Percentiles rank a stretch among this genome's conserved stretches.
Evolutionary conservation across 2,888 invertebrate species (phyloP).

Genomic region (Morinoia aosen): DNA sequence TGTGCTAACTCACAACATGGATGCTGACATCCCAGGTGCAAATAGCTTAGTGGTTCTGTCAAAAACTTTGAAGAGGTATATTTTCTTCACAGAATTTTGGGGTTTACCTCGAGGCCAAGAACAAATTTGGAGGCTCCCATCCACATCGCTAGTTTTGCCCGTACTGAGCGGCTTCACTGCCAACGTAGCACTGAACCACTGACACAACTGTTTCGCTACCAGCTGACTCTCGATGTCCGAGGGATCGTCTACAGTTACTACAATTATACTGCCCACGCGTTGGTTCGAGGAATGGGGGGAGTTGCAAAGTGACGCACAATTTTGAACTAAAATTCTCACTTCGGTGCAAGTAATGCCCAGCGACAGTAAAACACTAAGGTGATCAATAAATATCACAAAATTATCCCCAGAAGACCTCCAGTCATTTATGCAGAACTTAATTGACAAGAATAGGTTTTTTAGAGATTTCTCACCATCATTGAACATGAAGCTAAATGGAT

Average conservation of each 20-base stretch:
- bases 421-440: slow-evolving; percentile 56
- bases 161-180: slow-evolving; percentile 25
- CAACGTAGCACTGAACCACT: background rate
- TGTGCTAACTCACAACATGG: background rate
- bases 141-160: background rate
- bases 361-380: slow-evolving; percentile 56
- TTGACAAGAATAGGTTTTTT: slow-evolving; percentile 54
- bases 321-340: slow-evolving; percentile 57
- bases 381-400: slow-evolving; percentile 60
- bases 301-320: slow-evolving; percentile 44
- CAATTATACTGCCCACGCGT: background rate
- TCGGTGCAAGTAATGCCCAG: slow-evolving; percentile 55
- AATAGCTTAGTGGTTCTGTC: slow-evolving; percentile 25
- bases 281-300: background rate
- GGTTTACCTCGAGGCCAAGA: background rate
- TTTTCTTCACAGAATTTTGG: background rate
- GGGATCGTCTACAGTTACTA: slow-evolving; percentile 12
- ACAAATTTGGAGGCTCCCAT: slow-evolving; percentile 15
- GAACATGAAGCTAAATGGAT: slow-evolving; percentile 60
- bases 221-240: background rate
- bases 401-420: slow-evolving; percentile 54
- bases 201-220: background rate
- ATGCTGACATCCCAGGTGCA: slow-evolving; percentile 9
- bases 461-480: slow-evolving; percentile 51
- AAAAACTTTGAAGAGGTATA: background rate